Evolutionary conservation across 1,140 invertebrate species (phyloP), one percentile per base, ranked within the genome.

Genomic region (Melipona quadrifasciata): DNA sequence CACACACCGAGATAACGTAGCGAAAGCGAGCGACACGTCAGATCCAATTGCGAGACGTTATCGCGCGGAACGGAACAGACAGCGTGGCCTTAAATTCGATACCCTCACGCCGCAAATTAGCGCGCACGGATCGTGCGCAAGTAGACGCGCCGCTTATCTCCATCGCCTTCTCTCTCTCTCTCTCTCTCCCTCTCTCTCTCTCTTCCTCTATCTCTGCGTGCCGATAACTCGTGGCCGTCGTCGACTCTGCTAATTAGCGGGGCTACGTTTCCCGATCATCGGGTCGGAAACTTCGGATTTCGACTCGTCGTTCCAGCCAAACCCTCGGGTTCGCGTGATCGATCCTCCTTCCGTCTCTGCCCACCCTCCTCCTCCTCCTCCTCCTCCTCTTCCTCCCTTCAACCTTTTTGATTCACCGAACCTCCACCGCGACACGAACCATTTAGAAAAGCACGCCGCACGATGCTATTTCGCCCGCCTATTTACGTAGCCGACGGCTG

Each of bases 401-500:
- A 47, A 47, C 39, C 39, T 47, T 47, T 47, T 47, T 24, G 24
- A 61, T 61, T 61, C 58, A 61, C 12, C 11, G n/a, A 61, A n/a
- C 24, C 58, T n/a, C 58, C n/a, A 61, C 58, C n/a, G n/a, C 58
- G 58, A 61, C 24, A n/a, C 61, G 16, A 72, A 6, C 58, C 65
- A 57, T 68, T 84, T 58, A 67, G 55, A 74, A 84, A 80, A 80
- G 77, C 31, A 65, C 70, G 77, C 27, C 34, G 82, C 68, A 51
- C 12, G 76, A 71, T 58, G 76, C 53, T 77, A 71, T 71, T 76
- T 51, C 74, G 74, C 12, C 74, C 53, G 64, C 73, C 64, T 79
- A 84, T 84, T 79, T 84, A 71, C 82, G 67, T 71, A 71, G 75
- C 53, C 82, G 82, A 78, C 82, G 82, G 67, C 75, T 68, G 74